Conservation (phyloP, 2,888 invertebrate genomes). For the Clitarchus hookeri region DNA sequence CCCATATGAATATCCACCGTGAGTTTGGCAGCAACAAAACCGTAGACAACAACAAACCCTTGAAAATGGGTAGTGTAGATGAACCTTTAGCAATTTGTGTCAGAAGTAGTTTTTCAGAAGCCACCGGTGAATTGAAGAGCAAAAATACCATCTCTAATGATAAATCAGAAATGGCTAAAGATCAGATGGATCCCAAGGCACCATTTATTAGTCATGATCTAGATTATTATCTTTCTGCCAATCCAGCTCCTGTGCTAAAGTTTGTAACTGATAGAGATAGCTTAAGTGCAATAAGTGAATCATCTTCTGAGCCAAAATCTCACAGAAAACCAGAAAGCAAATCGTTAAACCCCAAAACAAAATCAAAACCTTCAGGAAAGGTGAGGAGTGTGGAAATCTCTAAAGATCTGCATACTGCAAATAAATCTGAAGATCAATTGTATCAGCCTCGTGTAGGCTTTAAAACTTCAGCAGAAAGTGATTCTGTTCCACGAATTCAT, state of each 20-base stretch:
- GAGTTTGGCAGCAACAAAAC: not conserved
- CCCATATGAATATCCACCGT: not conserved
- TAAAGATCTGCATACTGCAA: not conserved
- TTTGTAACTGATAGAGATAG: not conserved
- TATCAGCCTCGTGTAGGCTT: not conserved
- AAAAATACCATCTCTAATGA: not conserved
- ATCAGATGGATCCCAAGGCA: not conserved
- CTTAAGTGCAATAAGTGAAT: not conserved
- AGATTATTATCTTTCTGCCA: not conserved
- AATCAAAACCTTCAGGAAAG: not conserved
- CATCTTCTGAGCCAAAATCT: not conserved
- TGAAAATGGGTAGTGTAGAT: not conserved
- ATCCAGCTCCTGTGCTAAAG: not conserved
- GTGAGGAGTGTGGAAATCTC: not conserved
- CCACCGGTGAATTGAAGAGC: no score
- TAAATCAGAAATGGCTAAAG: not conserved
- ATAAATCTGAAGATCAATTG: not conserved
- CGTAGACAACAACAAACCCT: not conserved
- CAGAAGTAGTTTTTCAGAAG: not conserved
- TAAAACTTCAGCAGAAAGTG: not conserved
- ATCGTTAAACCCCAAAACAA: no score
- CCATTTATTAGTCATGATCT: not conserved
- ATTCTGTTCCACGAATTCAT: not conserved
- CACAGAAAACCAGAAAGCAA: no score
- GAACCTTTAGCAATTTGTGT: not conserved